Evolutionary conservation across 2,113 vertebrate species (phyloP).

Genomic region (Malurus cyaneus): DNA sequence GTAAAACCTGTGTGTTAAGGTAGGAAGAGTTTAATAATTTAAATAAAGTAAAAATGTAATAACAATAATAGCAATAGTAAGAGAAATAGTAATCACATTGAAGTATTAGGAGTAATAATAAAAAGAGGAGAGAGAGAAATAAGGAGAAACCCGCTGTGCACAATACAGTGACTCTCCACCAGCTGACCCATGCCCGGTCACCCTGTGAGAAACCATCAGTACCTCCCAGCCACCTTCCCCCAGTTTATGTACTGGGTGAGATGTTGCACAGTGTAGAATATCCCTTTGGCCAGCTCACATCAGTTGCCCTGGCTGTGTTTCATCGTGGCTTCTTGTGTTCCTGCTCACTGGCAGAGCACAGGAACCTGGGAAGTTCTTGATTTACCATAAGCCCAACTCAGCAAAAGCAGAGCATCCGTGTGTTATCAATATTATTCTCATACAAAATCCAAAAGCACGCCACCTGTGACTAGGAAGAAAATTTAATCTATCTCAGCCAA

Average conservation of each 20-base stretch:
- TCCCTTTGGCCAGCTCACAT: not conserved
- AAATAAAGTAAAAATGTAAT: not conserved
- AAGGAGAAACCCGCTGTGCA: not conserved
- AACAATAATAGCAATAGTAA: not conserved
- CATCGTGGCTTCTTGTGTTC: not conserved
- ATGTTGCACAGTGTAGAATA: not conserved
- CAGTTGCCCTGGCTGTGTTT: not conserved
- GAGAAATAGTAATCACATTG: not conserved
- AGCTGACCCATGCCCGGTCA: not conserved
- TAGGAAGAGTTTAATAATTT: not conserved
- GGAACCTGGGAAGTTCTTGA: not conserved
- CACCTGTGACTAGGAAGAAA: not conserved
- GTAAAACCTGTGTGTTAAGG: rapidly evolving
- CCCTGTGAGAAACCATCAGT: rapidly evolving
- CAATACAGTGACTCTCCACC: not conserved
- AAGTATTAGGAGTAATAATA: not conserved
- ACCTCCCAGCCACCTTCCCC: too few species aligned
- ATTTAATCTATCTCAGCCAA: not conserved
- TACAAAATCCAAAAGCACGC: not conserved
- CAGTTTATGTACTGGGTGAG: not conserved
- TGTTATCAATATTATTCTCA: not conserved
- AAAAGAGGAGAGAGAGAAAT: not conserved
- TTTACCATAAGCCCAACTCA: not conserved
- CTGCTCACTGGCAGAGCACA: not conserved
- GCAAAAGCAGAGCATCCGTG: not conserved